phyloP scores from a whole-genome alignment of 92 coral and sea anemone genomes.

The Phenganax stokvisi region DNA sequence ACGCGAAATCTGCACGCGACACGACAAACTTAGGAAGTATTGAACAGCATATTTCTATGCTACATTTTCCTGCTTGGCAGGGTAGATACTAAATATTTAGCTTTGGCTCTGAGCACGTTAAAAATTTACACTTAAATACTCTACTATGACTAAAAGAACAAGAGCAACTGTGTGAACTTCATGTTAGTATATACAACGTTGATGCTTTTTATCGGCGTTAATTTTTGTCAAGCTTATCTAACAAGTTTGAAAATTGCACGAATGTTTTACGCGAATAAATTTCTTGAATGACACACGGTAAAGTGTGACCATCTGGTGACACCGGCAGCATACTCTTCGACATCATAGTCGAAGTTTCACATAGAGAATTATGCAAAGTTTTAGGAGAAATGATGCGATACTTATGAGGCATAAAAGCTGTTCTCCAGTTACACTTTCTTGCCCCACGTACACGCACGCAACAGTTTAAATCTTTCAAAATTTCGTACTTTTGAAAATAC shows the following conservation, averaged over 20 bases:
- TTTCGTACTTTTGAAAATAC: too few species aligned
- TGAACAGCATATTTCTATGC: slow-evolving; percentile 1
- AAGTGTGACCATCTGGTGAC: too few species aligned
- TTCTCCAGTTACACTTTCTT: too few species aligned
- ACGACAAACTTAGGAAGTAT: slow-evolving; percentile 17
- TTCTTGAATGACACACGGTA: too few species aligned
- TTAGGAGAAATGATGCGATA: too few species aligned
- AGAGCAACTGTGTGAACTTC: slow-evolving; percentile 21
- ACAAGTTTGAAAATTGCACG: neutral
- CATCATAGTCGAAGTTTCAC: too few species aligned
- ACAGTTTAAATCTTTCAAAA: too few species aligned
- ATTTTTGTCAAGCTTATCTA: neutral
- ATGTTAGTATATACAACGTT: neutral
- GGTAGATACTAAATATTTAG: slow-evolving; percentile 34
- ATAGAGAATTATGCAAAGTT: too few species aligned
- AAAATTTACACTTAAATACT: slow-evolving; percentile 38
- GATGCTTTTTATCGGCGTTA: neutral
- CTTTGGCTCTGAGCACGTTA: slow-evolving; percentile 22
- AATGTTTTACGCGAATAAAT: neutral
- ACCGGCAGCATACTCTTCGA: too few species aligned
- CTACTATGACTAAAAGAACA: slow-evolving; percentile 29
- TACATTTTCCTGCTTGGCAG: slow-evolving; percentile 34
- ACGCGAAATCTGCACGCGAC: too few species aligned
- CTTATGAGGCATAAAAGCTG: too few species aligned
- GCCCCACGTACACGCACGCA: too few species aligned